A percentile compares a stretch with the other conserved stretches of the same genome.
phyloP scores from a whole-genome alignment of 2,797 vertebrate genomes.

The Microctenopoma steveboyesi region DNA sequence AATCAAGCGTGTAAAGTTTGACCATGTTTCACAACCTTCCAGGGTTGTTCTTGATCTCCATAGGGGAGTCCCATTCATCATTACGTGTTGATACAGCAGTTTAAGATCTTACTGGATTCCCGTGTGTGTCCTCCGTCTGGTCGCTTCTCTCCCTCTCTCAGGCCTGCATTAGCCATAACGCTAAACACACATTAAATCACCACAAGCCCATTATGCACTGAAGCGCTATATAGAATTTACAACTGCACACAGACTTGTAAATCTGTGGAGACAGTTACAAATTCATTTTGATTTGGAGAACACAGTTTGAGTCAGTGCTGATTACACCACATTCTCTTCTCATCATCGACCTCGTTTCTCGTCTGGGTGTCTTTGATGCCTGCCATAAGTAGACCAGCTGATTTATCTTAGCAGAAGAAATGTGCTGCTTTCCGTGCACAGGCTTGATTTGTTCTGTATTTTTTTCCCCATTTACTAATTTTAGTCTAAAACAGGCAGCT shows the following conservation, averaged over 20 bases:
- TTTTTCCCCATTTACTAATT: not conserved
- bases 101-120: not conserved
- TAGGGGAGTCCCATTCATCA: not conserved
- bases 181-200: conserved; percentile 35
- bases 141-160: not conserved
- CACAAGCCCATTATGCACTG: not conserved
- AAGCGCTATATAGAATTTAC: conserved; percentile 17
- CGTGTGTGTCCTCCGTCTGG: not conserved
- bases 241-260: conserved; percentile 17
- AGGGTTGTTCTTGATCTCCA: not conserved
- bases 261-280: conserved; percentile 25
- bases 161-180: conserved; percentile 10
- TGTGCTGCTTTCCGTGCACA: conserved; percentile 7
- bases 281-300: conserved; percentile 40
- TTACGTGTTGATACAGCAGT: not conserved
- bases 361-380: conserved; percentile 30
- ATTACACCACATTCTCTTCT: conserved; percentile 57
- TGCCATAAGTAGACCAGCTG: conserved; percentile 14
- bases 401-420: conserved; percentile 16
- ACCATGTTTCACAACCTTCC: not conserved
- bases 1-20: not conserved
- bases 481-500: not conserved
- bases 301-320: conserved; percentile 33
- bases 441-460: not conserved
- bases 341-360: conserved; percentile 50